Base-by-base conservation (phyloP, 2,797 vertebrate species). In the Xerus rutilus region DNA sequence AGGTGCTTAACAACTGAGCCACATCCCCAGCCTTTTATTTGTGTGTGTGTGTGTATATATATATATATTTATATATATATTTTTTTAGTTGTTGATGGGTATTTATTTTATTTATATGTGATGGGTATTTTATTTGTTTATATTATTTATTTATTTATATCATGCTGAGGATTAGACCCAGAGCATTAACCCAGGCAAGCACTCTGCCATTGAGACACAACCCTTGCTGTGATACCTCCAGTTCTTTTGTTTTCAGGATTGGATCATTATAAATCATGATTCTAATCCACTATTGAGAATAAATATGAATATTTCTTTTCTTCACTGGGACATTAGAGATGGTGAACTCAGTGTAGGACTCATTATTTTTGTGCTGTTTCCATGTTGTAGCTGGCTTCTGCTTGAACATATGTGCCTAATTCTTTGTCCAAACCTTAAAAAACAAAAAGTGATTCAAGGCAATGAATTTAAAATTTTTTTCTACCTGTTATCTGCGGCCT, bases 191-290 rank as follows among this genome's bases (percentile, higher is more conserved):
- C 54, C 54, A 21, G 54, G 54, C 54, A 57, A 57, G 54, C 54
- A 21, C 54, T 57, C 54, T 57, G 21, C 54, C 54, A 57, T 20
- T 57, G 20, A 21, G 20, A 7, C 54, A 57, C 54, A 21, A 57
- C 54, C 17, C 18, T 57, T 6, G 20, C 54, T 57, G 18, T 2
- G 39, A 74, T 43, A 79, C 25, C 57, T 95, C 54, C 28, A 82
- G 0, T 47, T 91, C 45, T 82, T 88, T 62, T 79, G 76, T 93
- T 88, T 91, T 91, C n/a, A 78, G 18, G 25, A 91, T 78, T 84
- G 67, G 30, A 25, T 82, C 81, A 47, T 88, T 88, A 74, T 59
- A 67, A 91, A 87, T 79, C 30, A 69, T 32, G 65, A 43, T 73
- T 90, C 78, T 93, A 78, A 81, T 82, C 47, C n/a, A 0, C 54